Evolutionary conservation across 1,140 invertebrate genomes (phyloP), one percentile per base, ranked within the genome.

Genomic region (Bilobella aurantiaca): DNA sequence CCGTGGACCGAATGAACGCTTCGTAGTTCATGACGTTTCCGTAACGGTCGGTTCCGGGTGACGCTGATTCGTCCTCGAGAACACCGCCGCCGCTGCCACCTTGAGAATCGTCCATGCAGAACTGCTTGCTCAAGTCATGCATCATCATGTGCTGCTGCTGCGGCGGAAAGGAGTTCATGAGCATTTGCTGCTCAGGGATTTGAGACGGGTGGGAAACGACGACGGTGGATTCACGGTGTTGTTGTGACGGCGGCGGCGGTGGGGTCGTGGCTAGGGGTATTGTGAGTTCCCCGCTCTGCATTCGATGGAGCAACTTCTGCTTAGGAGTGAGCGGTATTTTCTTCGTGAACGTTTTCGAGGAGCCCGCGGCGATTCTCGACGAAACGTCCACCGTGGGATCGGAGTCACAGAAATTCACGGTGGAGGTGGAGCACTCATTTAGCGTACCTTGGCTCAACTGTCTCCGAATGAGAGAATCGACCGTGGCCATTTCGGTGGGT

Each of bases 271-370:
- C 63, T 31, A 66, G 49, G 1, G 64, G 31, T n/a, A 32, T 29
- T 21, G 56, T 37, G 23, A 72, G 28, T 62, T 69, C 68, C 2
- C 68, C 71, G 58, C 56, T 67, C 60, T 72, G 71, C 46, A 72
- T 63, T 42, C 71, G 47, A 62, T 73, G 71, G 3, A 73, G 32
- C 18, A 73, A 30, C 32, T 73, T 73, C 58, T 73, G 71, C 49
- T 73, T 73, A 23, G 71, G 71, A 16, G 71, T 70, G 23, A 73
- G 31, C 23, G 70, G 68, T 29, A 73, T 73, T 56, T 70, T 73
- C 57, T 73, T 73, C 3, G n/a, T 65, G 3, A 60, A 34, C 29
- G 28, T 21, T 58, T 34, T 57, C 14, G 47, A 30, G 25, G 29
- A 23, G 3, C 63, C 60, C 18, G 61, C 49, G 27, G 59, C 29